Percentiles rank a stretch among this genome's conserved stretches.
Evolutionary conservation across 2,888 invertebrate genomes (phyloP).

Genomic region (Lasioglossum leucozonium): DNA sequence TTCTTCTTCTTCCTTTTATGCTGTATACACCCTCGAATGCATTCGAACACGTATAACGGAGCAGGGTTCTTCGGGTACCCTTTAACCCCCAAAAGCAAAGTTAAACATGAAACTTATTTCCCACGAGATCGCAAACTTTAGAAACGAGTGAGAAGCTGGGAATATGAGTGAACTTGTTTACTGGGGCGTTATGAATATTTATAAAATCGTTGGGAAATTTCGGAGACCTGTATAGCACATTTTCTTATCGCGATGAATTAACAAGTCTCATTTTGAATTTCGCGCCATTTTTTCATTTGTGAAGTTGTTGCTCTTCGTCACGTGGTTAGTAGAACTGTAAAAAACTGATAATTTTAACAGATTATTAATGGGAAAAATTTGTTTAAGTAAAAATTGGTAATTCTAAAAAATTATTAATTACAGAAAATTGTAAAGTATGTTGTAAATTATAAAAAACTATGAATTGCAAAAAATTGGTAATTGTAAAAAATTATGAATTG

Average conservation of each 20-base stretch:
- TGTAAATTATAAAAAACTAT: no score
- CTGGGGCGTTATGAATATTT: background rate
- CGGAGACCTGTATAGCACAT: background rate
- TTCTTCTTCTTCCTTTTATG: background rate
- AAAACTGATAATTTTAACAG: no score
- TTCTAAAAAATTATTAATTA: no score
- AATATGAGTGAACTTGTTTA: background rate
- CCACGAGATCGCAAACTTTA: background rate
- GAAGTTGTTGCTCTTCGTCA: no score
- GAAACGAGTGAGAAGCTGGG: background rate
- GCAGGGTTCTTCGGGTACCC: background rate
- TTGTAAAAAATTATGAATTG: no score
- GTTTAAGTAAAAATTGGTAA: no score
- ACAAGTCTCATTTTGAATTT: no score
- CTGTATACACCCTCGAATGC: background rate
- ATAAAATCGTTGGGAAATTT: background rate
- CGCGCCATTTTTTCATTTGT: no score
- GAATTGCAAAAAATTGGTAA: no score
- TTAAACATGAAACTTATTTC: conserved; percentile 1
- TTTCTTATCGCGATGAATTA: background rate
- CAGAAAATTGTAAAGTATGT: no score
- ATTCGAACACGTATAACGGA: background rate
- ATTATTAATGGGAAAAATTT: no score
- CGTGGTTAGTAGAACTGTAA: no score
- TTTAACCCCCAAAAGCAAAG: background rate